These are phyloP conservation scores for Calcarius lapponicus DNA, from an alignment of 2,797 vertebrate genomes.

Conservation along the genomic window DNA sequence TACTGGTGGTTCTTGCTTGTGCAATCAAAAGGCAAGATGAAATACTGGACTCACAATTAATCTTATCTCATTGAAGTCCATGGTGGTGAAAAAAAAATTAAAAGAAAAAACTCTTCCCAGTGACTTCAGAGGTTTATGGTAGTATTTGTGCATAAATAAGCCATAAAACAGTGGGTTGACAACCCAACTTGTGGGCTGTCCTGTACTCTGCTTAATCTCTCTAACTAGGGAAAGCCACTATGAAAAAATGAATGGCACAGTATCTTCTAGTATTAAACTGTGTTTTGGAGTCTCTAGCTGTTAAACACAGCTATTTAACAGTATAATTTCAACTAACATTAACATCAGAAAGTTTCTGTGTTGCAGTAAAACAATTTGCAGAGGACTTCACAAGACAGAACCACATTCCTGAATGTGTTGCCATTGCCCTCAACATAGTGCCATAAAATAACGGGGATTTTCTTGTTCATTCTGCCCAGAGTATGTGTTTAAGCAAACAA, in stretches of 20 bases:
- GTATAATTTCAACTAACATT: constrained; percentile 50
- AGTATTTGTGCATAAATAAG: neutral
- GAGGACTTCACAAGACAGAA: constrained; percentile 61
- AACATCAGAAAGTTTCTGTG: constrained; percentile 54
- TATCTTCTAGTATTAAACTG: constrained; percentile 21
- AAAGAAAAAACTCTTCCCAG: neutral
- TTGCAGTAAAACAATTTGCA: constrained; percentile 53
- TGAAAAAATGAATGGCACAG: neutral
- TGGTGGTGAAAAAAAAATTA: neutral
- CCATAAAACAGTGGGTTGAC: neutral
- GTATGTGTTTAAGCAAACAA: constrained; percentile 66
- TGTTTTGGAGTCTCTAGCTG: constrained; percentile 8
- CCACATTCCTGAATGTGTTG: constrained; percentile 79
- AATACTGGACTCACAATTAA: neutral
- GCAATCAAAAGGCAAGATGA: neutral
- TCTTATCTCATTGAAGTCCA: neutral
- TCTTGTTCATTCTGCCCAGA: constrained; percentile 82
- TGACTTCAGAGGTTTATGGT: neutral
- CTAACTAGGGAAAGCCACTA: neutral
- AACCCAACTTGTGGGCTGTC: neutral
- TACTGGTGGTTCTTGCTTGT: neutral
- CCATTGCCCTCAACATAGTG: constrained; percentile 78
- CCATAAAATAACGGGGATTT: constrained; percentile 87
- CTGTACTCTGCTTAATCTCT: neutral
- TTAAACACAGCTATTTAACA: constrained; percentile 50